Conservation (phyloP, 1,140 invertebrate species). For the Micrasema longulum region DNA sequence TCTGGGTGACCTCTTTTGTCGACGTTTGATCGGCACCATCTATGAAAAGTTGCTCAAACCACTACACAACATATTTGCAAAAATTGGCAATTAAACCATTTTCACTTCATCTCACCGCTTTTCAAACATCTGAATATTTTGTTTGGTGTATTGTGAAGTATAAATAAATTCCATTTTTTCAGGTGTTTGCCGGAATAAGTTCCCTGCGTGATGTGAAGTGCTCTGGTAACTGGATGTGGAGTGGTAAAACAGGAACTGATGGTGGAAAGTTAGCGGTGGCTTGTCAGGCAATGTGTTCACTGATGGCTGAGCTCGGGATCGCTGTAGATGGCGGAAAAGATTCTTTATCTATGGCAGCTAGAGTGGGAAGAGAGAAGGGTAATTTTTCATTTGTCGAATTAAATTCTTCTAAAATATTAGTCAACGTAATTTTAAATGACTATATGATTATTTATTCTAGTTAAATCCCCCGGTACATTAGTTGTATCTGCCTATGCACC, state of each 20-base stretch:
- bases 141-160: too few species aligned
- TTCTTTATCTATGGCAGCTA: slow-evolving; percentile 96
- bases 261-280: slow-evolving; percentile 89
- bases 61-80: too few species aligned
- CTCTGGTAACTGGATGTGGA: slow-evolving; percentile 99
- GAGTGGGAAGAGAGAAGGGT: slow-evolving; percentile 72
- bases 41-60: too few species aligned
- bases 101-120: too few species aligned
- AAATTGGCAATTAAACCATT: too few species aligned
- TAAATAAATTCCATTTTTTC: too few species aligned
- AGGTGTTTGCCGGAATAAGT: slow-evolving; percentile 89
- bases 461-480: slow-evolving; percentile 93
- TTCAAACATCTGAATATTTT: too few species aligned
- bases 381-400: not conserved
- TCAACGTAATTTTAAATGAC: too few species aligned
- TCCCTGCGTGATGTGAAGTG: slow-evolving; percentile 93
- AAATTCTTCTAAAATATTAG: not conserved
- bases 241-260: slow-evolving; percentile 93
- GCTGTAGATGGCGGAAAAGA: slow-evolving; percentile 98
- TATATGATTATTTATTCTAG: slow-evolving; percentile 63
- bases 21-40: too few species aligned
- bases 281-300: slow-evolving; percentile 86
- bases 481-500: slow-evolving; percentile 96
- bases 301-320: slow-evolving; percentile 89
- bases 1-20: too few species aligned